Evolutionary conservation across 2,113 vertebrate genomes (phyloP).

Genomic region (Lathamus discolor): DNA sequence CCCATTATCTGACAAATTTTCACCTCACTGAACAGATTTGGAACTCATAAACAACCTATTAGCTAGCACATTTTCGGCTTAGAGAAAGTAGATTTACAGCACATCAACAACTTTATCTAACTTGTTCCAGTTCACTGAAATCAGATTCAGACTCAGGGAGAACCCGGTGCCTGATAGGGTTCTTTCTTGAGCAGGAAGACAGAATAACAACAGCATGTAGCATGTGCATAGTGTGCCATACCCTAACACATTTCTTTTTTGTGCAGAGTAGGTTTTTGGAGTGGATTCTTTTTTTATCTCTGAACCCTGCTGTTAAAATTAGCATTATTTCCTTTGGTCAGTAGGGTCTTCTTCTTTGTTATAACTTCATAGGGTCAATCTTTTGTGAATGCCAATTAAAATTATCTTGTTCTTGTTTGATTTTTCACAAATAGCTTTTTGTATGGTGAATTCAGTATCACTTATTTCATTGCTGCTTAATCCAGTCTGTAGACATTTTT

Average conservation of each 20-base stretch:
- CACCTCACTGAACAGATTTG: constrained; percentile 77
- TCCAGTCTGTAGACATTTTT: not conserved
- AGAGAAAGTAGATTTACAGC: constrained; percentile 68
- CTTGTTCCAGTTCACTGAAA: constrained; percentile 66
- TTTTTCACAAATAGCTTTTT: not conserved
- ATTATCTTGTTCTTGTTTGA: not conserved
- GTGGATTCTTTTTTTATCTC: not conserved
- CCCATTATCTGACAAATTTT: constrained; percentile 79
- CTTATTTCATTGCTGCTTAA: not conserved
- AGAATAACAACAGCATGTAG: not conserved
- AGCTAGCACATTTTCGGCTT: constrained; percentile 65
- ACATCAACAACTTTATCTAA: constrained; percentile 68
- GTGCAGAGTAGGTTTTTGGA: fast-evolving
- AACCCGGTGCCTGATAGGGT: not conserved
- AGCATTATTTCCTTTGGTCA: not conserved
- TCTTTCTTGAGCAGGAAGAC: not conserved
- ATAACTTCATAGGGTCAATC: not conserved
- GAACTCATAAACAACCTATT: constrained; percentile 72
- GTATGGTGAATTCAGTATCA: not conserved
- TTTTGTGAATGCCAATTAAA: not conserved
- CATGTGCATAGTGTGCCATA: not conserved
- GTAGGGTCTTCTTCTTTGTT: not conserved
- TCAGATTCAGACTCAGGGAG: constrained; percentile 39
- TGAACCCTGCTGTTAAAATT: not conserved
- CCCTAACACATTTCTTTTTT: not conserved